Evolutionary conservation across 2,113 vertebrate species (phyloP).

Genomic region (Macrotis lagotis): DNA sequence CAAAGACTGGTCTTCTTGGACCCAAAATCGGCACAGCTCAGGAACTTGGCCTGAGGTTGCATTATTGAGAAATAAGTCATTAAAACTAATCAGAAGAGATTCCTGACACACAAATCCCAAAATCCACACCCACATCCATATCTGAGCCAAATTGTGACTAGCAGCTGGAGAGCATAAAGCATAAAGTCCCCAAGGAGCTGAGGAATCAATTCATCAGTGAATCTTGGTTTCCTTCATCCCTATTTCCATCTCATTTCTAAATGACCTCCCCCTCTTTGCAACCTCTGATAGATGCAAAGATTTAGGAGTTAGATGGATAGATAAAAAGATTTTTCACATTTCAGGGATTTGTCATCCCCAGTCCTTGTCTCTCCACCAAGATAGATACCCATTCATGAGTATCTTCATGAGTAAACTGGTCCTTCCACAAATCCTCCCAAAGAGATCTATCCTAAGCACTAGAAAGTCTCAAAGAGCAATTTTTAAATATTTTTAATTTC

Average conservation of each 20-base stretch:
- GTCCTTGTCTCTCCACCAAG: neutral
- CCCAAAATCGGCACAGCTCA: neutral
- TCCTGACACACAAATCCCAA: neutral
- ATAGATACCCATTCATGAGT: neutral
- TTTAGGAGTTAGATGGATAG: too few relatives aligned
- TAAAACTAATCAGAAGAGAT: slow-evolving; percentile 4
- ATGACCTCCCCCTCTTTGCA: neutral
- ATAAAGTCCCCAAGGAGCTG: neutral
- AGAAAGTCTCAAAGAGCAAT: neutral
- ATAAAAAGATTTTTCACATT: neutral
- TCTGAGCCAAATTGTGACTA: neutral
- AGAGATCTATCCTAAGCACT: neutral
- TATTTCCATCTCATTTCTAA: neutral
- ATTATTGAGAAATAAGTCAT: slow-evolving; percentile 1
- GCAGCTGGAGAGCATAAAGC: slow-evolving; percentile 1
- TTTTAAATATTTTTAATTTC: neutral
- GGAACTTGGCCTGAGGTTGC: neutral
- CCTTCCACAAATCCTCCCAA: neutral
- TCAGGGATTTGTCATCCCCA: neutral
- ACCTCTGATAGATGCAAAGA: neutral
- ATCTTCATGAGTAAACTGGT: neutral
- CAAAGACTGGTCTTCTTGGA: neutral
- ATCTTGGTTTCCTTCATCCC: neutral
- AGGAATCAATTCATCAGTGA: neutral
- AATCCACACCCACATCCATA: neutral